phyloP scores from a whole-genome alignment of 2,888 invertebrate genomes.

The Thecocarcelia acutangulata region DNA sequence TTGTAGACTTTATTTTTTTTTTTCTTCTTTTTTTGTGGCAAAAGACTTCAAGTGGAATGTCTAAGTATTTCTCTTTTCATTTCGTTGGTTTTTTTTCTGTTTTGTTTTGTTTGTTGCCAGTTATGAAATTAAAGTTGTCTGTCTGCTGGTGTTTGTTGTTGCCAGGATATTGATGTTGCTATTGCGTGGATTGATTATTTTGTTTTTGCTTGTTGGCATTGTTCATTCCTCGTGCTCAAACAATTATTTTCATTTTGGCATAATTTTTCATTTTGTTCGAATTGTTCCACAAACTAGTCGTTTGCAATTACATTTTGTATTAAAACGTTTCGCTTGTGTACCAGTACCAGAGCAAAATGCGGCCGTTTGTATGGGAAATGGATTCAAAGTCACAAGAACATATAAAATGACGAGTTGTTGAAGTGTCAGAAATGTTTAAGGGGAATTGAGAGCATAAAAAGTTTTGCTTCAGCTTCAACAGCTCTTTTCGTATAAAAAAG shows the following conservation, averaged over 20 bases:
- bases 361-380: conserved; percentile 23
- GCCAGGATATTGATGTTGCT: conserved; percentile 66
- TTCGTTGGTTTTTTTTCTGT: no score
- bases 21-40: conserved; percentile 1
- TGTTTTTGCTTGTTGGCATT: background rate
- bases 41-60: conserved; percentile 37
- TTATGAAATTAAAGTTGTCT: conserved; percentile 7
- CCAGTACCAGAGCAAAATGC: no score
- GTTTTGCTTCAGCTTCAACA: background rate
- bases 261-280: conserved; percentile 36
- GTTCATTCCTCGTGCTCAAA: conserved; percentile 21
- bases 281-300: conserved; percentile 19
- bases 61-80: conserved; percentile 19
- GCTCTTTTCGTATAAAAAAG: conserved; percentile 12
- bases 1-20: conserved; percentile 23
- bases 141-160: conserved; percentile 35
- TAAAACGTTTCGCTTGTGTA: conserved; percentile 40
- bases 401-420: conserved; percentile 35
- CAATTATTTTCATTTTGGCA: conserved; percentile 61
- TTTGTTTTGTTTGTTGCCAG: background rate
- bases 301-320: conserved; percentile 59
- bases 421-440: conserved; percentile 34
- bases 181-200: conserved; percentile 61
- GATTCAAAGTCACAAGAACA: conserved; percentile 34
- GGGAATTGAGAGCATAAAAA: no score